Evolutionary conservation across 1,140 invertebrate genomes (phyloP).

Genomic region (Cotesia vestalis): DNA sequence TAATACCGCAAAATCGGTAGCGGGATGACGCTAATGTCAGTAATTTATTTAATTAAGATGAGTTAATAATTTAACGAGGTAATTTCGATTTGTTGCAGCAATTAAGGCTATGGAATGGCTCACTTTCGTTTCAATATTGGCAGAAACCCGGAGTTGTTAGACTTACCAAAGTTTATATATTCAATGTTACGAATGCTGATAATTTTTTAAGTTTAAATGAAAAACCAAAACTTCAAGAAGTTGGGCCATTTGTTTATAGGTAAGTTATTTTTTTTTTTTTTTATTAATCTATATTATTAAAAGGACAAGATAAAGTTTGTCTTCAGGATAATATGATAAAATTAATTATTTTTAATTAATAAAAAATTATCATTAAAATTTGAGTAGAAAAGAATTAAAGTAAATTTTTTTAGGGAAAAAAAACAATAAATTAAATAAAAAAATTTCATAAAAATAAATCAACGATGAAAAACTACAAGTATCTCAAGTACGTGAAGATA

Average conservation of each 20-base stretch:
- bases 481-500: no score
- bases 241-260: conserved; percentile 88
- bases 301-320: no score
- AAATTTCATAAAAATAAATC: neutral
- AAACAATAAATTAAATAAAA: neutral
- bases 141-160: conserved; percentile 88
- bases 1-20: no score
- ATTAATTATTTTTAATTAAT: no score
- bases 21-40: no score
- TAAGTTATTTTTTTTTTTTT: conserved; percentile 59
- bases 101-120: conserved; percentile 83
- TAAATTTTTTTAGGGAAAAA: no score
- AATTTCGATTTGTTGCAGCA: conserved; percentile 70
- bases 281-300: conserved; percentile 61
- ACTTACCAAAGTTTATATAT: conserved; percentile 89
- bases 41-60: neutral
- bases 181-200: conserved; percentile 86
- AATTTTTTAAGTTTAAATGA: conserved; percentile 81
- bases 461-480: neutral
- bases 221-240: conserved; percentile 82
- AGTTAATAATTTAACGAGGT: conserved; percentile 1
- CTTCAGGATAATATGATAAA: no score
- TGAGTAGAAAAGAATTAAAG: no score
- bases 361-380: neutral
- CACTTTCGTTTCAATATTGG: conserved; percentile 90